A percentile compares a stretch with the other conserved stretches of the same genome.
These are phyloP conservation scores for Pegoplata infirma DNA, from an alignment of 2,888 invertebrate genomes.

Conservation along the genomic window DNA sequence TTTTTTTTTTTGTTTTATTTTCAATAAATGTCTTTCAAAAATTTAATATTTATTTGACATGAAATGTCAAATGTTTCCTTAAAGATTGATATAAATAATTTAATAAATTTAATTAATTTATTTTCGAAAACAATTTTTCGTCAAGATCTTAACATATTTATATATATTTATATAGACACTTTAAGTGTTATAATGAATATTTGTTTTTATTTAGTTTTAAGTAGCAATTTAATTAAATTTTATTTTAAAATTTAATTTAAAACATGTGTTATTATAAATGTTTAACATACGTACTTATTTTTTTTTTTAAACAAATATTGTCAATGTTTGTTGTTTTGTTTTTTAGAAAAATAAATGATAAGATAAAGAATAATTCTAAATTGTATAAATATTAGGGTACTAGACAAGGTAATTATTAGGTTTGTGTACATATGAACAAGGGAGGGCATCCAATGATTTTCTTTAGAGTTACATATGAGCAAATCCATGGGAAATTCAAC, in stretches of 20 bases:
- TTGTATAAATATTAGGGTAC: not conserved
- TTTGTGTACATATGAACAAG: too few relatives aligned
- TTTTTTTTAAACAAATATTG: constrained; percentile 14
- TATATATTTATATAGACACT: too few relatives aligned
- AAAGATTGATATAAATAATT: not conserved
- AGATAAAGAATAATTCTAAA: constrained; percentile 41
- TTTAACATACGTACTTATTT: not conserved
- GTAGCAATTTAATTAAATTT: not conserved
- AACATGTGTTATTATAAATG: constrained; percentile 4
- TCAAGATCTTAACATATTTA: not conserved
- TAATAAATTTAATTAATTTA: not conserved
- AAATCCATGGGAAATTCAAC: too few relatives aligned
- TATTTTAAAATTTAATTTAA: not conserved
- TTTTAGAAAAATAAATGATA: not conserved
- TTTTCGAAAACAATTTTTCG: not conserved
- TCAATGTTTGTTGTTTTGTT: constrained; percentile 27
- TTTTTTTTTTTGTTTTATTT: too few relatives aligned
- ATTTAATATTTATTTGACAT: constrained; percentile 10
- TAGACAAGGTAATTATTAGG: not conserved
- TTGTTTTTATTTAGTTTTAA: not conserved
- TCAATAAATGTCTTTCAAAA: not conserved
- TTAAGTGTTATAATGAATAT: not conserved
- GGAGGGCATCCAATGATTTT: too few relatives aligned
- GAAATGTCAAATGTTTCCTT: constrained; percentile 13
- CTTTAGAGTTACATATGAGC: too few relatives aligned